These are phyloP conservation scores for Hetaerina titia DNA, from an alignment of 2,888 invertebrate species.

Conservation along the genomic window DNA sequence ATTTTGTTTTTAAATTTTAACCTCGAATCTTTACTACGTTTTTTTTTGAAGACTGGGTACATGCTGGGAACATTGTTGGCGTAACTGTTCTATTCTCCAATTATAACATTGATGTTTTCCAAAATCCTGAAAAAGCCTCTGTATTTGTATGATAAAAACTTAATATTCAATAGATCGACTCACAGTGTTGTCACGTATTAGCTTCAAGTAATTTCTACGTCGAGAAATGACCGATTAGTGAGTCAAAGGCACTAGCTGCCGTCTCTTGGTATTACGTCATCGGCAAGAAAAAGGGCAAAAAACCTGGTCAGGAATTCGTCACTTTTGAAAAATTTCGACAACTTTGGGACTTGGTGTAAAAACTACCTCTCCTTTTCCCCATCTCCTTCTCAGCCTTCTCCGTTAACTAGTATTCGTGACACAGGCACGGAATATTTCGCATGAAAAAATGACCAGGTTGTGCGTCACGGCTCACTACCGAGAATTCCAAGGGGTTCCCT, in stretches of 20 bases:
- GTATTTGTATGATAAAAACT: too few species aligned
- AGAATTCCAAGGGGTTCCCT: slow-evolving; percentile 33
- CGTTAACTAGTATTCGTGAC: neutral
- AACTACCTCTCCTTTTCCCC: neutral
- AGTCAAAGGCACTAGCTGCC: neutral
- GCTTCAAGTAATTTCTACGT: neutral
- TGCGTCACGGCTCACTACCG: slow-evolving; percentile 60
- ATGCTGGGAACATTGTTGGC: too few species aligned
- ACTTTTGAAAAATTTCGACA: neutral
- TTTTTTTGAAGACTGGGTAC: too few species aligned
- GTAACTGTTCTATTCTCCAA: too few species aligned
- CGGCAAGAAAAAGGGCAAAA: neutral
- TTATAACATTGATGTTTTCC: too few species aligned
- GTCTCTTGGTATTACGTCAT: neutral
- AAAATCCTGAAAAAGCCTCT: too few species aligned
- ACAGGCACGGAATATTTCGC: slow-evolving; percentile 26
- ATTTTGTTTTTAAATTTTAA: too few species aligned
- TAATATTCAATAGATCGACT: neutral
- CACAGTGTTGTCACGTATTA: neutral
- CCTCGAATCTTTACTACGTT: too few species aligned
- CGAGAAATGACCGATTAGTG: neutral
- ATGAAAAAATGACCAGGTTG: neutral
- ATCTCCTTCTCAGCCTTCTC: neutral
- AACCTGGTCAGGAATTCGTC: neutral
- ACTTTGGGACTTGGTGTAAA: neutral